These are phyloP conservation scores for Drepana falcataria DNA, from an alignment of 2,888 invertebrate species.

Conservation along the genomic window DNA sequence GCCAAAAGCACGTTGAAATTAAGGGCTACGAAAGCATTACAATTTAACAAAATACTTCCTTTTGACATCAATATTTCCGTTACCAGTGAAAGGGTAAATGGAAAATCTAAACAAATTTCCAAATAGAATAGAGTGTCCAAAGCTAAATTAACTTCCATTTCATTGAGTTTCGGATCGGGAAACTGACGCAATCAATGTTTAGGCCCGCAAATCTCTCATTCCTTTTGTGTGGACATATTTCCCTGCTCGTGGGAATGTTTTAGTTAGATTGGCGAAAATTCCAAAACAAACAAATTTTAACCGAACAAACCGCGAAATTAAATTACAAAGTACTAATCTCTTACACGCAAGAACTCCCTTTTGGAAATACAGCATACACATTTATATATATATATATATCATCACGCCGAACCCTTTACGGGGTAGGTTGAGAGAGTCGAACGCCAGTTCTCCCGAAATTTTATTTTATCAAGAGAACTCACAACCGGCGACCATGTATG, in stretches of 20 bases:
- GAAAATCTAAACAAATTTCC: background rate
- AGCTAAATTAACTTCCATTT: background rate
- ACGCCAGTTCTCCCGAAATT: no score
- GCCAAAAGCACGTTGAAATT: background rate
- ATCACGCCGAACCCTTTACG: no score
- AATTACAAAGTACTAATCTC: no score
- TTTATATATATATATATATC: no score
- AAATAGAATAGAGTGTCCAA: background rate
- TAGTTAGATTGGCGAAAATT: background rate
- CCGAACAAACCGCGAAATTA: background rate
- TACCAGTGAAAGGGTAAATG: background rate
- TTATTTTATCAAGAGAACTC: no score
- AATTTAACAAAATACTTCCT: background rate
- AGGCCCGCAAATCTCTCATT: background rate
- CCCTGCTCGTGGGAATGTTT: background rate
- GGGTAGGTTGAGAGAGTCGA: no score
- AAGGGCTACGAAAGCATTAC: background rate
- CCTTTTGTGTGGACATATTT: background rate
- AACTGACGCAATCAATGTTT: background rate
- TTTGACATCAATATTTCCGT: background rate
- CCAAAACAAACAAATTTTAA: background rate
- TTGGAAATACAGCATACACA: no score
- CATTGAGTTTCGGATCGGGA: background rate
- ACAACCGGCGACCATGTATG: no score
- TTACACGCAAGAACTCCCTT: no score